phyloP scores from a whole-genome alignment of 2,888 invertebrate species.

The Epicampocera succincta region DNA sequence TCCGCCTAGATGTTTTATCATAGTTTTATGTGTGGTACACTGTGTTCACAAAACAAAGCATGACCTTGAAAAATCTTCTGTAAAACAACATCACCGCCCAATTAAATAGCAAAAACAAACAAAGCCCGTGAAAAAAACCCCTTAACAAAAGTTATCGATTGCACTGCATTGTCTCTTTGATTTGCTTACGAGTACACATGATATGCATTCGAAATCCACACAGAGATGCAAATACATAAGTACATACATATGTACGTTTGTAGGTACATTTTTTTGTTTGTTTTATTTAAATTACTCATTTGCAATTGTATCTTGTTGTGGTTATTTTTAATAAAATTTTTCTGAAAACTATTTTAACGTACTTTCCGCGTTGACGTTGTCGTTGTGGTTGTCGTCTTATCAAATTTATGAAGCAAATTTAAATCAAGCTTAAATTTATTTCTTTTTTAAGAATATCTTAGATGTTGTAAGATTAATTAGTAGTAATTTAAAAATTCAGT shows the following conservation, averaged over 20 bases:
- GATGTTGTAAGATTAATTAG: too few relatives aligned
- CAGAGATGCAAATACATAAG: too few relatives aligned
- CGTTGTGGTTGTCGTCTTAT: neutral
- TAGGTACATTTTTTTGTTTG: too few relatives aligned
- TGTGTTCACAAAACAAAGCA: neutral
- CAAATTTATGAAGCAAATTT: neutral
- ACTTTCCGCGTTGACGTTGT: slow-evolving; percentile 20
- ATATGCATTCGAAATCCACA: too few relatives aligned
- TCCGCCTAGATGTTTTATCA: too few relatives aligned
- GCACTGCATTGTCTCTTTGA: neutral
- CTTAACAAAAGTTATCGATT: slow-evolving; percentile 5
- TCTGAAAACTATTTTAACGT: slow-evolving; percentile 23
- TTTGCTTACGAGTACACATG: neutral
- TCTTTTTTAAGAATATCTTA: too few relatives aligned
- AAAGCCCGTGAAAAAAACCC: neutral
- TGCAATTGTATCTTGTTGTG: neutral
- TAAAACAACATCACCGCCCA: slow-evolving; percentile 7
- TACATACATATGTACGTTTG: too few relatives aligned
- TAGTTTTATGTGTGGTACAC: too few relatives aligned
- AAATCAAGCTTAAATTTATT: too few relatives aligned
- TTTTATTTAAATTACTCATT: too few relatives aligned
- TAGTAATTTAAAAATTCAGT: too few relatives aligned
- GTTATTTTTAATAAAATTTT: slow-evolving; percentile 6
- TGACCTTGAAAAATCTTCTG: slow-evolving; percentile 13
- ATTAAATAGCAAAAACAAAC: neutral